Conservation (phyloP, 2,113 vertebrate genomes). For the Micronisus gabar region DNA sequence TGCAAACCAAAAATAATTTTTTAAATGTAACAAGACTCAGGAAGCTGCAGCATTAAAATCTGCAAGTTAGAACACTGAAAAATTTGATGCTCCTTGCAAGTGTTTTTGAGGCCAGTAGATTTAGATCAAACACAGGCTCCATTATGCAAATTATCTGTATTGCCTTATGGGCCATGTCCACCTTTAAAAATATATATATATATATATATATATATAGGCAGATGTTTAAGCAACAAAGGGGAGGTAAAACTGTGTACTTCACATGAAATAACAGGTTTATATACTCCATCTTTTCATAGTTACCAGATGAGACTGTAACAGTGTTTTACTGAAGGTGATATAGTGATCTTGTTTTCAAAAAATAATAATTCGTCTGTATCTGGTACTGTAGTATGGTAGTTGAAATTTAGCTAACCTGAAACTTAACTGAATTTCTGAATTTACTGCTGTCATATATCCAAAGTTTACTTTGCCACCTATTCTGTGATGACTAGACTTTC, state of each 20-base stretch:
- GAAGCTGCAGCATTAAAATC: neutral
- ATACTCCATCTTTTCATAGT: neutral
- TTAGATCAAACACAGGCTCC: neutral
- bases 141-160: neutral
- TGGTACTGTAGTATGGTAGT: fast-evolving
- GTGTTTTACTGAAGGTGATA: neutral
- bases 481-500: neutral
- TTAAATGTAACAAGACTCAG: neutral
- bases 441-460: neutral
- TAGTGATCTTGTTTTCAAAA: neutral
- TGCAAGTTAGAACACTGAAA: neutral
- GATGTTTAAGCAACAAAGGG: neutral
- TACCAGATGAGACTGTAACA: neutral
- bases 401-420: neutral
- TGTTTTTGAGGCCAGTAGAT: neutral
- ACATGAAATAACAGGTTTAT: neutral
- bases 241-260: neutral
- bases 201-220: neutral
- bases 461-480: neutral
- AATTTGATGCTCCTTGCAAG: neutral
- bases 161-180: neutral
- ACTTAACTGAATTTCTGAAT: neutral
- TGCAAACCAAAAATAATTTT: neutral
- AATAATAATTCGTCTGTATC: neutral
- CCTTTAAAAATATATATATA: neutral